Evolutionary conservation across 2,113 vertebrate genomes (phyloP), one percentile per base, ranked within the genome.

Genomic region (Gavia stellata): DNA sequence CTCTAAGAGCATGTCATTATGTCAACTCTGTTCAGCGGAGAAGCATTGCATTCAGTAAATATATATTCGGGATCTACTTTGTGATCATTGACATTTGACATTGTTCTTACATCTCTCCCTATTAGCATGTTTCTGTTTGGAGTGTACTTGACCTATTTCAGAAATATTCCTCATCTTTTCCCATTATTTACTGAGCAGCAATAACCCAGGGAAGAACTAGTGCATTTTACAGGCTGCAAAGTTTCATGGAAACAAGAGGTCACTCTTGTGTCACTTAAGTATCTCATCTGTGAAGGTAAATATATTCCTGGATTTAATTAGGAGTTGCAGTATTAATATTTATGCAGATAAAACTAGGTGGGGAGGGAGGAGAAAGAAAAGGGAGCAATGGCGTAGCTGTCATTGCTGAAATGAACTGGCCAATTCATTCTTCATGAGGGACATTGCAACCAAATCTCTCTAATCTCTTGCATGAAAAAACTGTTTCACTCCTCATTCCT

Each of bases 11-110:
- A 61, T 86, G 88, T 94, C 87, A 90, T 96, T 93, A 93, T 92
- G 90, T 96, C 94, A 97, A 88, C 81, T 94, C 81, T 93, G 93
- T 81, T 95, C 93, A 86, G 85, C 1, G 3, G 77, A 87, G 62
- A 87, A 95, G 84, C 89, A 71, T 91, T 94, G 93, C 87, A 95
- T 94, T 97, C 56, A 2, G 94, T 96, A 97, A 97, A 96, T 97
- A 97, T 97, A 93, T 97, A 97, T 97, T 95, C 61, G 89, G 91
- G 91, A 97, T 83, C 88, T 97, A 93, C 92, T 97, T 96, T 88
- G 71, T 80, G 70, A 92, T 96, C 95, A 81, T 97, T 97, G 97
- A 97, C 97, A 97, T 97, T 96, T 97, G 97, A 96, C 97, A 95
- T 82, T 91, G 92, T 95, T 95, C 96, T 96, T 89, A 83, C 68